A percentile compares a stretch with the other conserved stretches of the same genome.
Conservation (phyloP, 64 coral and sea anemone species). For the Stylophora pistillata region DNA sequence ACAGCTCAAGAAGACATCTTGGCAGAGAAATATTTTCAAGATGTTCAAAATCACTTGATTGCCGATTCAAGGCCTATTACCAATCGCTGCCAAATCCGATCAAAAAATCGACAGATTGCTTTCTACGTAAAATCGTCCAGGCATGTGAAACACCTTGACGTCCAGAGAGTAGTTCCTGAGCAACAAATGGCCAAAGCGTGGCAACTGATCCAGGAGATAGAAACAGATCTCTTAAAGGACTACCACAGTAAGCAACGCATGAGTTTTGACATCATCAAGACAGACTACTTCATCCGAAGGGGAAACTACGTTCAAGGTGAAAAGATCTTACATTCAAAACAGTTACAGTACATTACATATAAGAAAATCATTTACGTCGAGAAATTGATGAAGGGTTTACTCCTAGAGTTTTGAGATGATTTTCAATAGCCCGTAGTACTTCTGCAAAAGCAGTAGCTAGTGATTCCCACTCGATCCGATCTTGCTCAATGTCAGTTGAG, state of each 20-base stretch:
- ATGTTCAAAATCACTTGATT: not conserved
- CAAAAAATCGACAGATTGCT: slow-evolving; percentile 19
- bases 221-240: not conserved
- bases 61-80: slow-evolving; percentile 18
- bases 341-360: too few species aligned
- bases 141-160: slow-evolving; percentile 4
- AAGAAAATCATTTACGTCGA: too few species aligned
- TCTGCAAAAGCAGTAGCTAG: too few species aligned
- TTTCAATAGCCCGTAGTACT: too few species aligned
- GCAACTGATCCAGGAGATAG: slow-evolving; percentile 3
- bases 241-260: slow-evolving; percentile 2
- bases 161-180: slow-evolving; percentile 1
- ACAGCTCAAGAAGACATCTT: not conserved
- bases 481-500: too few species aligned
- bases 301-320: slow-evolving; percentile 10
- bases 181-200: not conserved
- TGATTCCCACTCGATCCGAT: too few species aligned
- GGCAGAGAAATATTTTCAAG: slow-evolving; percentile 10
- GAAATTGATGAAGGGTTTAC: too few species aligned
- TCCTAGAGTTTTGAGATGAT: too few species aligned
- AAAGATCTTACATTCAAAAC: not conserved
- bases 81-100: not conserved
- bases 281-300: slow-evolving; percentile 13
- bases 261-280: slow-evolving; percentile 22
- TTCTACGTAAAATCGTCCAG: slow-evolving; percentile 18